phyloP scores from a whole-genome alignment of 2,797 vertebrate genomes.

The Schizothorax lantsangensis region DNA sequence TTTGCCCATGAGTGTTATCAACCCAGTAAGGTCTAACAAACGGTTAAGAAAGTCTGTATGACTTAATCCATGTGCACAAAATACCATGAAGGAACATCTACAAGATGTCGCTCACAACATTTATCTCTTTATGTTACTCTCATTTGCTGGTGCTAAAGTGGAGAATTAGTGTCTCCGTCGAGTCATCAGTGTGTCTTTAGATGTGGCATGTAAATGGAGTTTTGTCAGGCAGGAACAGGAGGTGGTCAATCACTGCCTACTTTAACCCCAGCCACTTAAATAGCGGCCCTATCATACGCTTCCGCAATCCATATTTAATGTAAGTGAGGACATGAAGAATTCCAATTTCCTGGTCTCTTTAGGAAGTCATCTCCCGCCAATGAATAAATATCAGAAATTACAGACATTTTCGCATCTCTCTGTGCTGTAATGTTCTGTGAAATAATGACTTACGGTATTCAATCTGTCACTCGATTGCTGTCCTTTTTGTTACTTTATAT shows the following conservation, averaged over 20 bases:
- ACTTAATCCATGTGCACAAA: background rate
- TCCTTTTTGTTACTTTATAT: conserved; percentile 47
- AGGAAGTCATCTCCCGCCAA: conserved; percentile 65
- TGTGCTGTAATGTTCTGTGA: conserved; percentile 52
- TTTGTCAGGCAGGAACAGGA: conserved; percentile 62
- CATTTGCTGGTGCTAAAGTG: conserved; percentile 36
- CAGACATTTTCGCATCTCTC: conserved; percentile 60
- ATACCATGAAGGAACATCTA: background rate
- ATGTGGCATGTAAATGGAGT: conserved; percentile 63
- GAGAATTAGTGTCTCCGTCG: conserved; percentile 48
- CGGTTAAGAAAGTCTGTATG: background rate
- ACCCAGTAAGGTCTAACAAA: background rate
- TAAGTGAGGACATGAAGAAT: conserved; percentile 65
- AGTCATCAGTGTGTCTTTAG: conserved; percentile 55
- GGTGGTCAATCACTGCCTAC: conserved; percentile 66
- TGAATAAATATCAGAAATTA: conserved; percentile 69
- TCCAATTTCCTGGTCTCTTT: conserved; percentile 69
- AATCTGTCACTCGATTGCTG: conserved; percentile 52
- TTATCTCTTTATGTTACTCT: conserved; percentile 28
- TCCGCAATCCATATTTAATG: conserved; percentile 69
- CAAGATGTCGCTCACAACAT: background rate
- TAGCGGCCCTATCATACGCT: conserved; percentile 63
- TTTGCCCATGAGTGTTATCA: background rate
- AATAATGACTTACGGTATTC: conserved; percentile 54
- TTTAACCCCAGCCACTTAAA: conserved; percentile 64